Percentiles rank a stretch among this genome's conserved stretches.
Evolutionary conservation across 2,797 vertebrate species (phyloP).

Genomic region (Sorex maritimensis): DNA sequence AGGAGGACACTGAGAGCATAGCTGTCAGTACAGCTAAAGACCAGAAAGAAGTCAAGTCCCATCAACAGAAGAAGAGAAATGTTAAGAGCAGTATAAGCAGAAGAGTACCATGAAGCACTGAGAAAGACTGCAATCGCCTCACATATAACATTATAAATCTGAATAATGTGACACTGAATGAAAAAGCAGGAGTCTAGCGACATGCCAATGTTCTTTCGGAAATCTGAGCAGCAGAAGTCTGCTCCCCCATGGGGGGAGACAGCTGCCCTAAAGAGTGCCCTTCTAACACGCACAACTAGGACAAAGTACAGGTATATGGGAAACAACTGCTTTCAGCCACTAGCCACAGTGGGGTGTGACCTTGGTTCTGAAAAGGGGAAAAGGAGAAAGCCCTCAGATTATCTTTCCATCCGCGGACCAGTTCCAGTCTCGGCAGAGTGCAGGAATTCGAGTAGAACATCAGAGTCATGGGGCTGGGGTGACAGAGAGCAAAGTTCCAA

Average conservation of each 20-base stretch:
- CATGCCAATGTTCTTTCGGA: not conserved
- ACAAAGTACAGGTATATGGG: not conserved
- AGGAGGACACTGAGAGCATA: not conserved
- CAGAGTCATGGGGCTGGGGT: not conserved
- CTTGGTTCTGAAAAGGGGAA: not conserved
- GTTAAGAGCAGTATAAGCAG: not conserved
- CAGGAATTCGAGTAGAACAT: not conserved
- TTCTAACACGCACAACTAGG: not conserved
- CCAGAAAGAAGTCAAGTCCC: conserved; percentile 37
- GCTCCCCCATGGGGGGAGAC: not conserved
- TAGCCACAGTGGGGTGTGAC: not conserved
- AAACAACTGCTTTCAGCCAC: conserved; percentile 17
- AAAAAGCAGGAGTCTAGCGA: not conserved
- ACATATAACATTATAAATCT: not conserved
- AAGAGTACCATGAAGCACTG: not conserved
- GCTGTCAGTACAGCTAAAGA: not conserved
- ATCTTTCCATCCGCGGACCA: not conserved
- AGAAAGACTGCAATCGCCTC: not conserved
- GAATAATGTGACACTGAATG: not conserved
- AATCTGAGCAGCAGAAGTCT: conserved; percentile 28
- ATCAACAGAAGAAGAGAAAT: conserved; percentile 34
- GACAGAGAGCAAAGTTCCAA: not conserved
- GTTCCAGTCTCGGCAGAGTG: not conserved
- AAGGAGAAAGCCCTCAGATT: not conserved
- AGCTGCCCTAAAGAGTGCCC: not conserved